phyloP scores from a whole-genome alignment of 2,113 vertebrate genomes.

The Dromiciops gliroides region DNA sequence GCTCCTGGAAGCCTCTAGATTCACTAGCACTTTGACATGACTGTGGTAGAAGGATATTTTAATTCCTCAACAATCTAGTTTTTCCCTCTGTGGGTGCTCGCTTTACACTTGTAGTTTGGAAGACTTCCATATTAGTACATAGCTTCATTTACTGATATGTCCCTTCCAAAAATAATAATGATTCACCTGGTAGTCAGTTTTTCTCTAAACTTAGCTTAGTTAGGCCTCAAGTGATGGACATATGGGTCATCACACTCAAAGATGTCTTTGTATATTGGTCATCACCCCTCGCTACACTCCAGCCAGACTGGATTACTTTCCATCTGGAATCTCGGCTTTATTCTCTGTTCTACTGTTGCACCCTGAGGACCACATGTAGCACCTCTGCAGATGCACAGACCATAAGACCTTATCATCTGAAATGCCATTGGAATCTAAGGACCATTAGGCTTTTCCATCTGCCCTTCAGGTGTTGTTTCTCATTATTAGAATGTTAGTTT shows the following conservation, averaged over 20 bases:
- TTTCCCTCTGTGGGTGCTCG: not conserved
- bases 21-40: not conserved
- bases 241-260: not conserved
- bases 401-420: not conserved
- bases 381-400: not conserved
- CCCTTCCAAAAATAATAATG: not conserved
- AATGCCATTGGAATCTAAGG: not conserved
- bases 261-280: not conserved
- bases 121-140: not conserved
- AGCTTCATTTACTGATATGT: not conserved
- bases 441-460: not conserved
- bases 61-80: not conserved
- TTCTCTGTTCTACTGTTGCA: not conserved
- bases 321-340: not conserved
- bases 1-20: not conserved
- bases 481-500: not conserved
- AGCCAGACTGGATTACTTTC: not conserved
- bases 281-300: not conserved
- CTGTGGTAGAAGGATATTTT: not conserved
- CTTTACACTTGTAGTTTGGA: not conserved
- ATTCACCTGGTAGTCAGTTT: not conserved
- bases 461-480: not conserved
- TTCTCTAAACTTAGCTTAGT: not conserved
- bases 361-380: not conserved
- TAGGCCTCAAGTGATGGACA: not conserved